Percentiles rank a stretch among this genome's conserved stretches.
These are phyloP conservation scores for Ernsta delagoae DNA, from an alignment of 2,888 invertebrate genomes.

Conservation along the genomic window DNA sequence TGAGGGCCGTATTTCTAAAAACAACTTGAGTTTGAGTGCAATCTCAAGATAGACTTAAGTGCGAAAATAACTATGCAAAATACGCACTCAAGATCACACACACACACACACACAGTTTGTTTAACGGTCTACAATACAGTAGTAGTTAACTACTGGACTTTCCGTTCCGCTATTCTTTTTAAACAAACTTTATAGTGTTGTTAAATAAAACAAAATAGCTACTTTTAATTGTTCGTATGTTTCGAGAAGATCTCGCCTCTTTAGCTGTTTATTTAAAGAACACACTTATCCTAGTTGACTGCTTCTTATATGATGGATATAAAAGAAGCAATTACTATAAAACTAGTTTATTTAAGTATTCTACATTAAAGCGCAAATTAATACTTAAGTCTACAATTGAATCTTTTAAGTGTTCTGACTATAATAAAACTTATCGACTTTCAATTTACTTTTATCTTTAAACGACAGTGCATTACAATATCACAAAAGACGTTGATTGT, in stretches of 20 bases:
- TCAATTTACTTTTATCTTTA: not conserved
- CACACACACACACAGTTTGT: too few species aligned
- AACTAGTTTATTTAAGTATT: not conserved
- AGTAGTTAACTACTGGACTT: too few species aligned
- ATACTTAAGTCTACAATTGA: not conserved
- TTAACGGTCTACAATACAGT: too few species aligned
- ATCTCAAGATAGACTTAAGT: too few species aligned
- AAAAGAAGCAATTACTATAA: not conserved
- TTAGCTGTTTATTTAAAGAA: not conserved
- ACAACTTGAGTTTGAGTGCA: too few species aligned
- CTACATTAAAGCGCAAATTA: not conserved
- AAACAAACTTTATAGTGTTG: conserved; percentile 50
- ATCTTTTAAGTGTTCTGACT: not conserved
- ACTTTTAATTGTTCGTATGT: conserved; percentile 45
- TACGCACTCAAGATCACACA: too few species aligned
- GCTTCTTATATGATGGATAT: not conserved
- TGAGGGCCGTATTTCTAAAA: too few species aligned
- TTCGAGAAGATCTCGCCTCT: conserved; percentile 48
- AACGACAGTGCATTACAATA: not conserved
- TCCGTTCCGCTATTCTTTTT: not conserved
- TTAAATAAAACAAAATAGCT: conserved; percentile 54
- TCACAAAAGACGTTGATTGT: conserved; percentile 5
- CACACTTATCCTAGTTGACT: not conserved
- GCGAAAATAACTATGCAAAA: too few species aligned
- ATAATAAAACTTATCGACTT: not conserved